phyloP scores from a whole-genome alignment of 2,797 vertebrate genomes.

The Syndactyla subalaris region DNA sequence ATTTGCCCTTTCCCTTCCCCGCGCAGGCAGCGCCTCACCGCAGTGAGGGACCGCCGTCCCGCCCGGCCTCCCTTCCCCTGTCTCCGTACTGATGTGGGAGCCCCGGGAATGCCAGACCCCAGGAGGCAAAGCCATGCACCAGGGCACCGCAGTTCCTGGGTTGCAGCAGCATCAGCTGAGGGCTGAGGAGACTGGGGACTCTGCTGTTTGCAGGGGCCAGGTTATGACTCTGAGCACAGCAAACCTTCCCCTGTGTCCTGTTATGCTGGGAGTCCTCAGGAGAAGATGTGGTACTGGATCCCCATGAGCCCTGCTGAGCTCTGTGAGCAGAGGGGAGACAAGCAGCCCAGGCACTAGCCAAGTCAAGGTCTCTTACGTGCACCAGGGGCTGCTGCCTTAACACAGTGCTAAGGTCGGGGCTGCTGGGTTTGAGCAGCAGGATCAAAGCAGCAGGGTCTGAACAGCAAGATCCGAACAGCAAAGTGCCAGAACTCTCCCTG shows the following conservation, averaged over 20 bases:
- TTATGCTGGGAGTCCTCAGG: background rate
- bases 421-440: background rate
- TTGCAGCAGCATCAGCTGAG: background rate
- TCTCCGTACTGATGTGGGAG: background rate
- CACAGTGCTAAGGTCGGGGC: background rate
- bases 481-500: background rate
- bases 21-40: background rate
- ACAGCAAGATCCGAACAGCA: background rate
- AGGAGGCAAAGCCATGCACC: background rate
- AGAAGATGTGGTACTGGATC: background rate
- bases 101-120: background rate
- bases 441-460: background rate
- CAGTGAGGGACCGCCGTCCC: background rate
- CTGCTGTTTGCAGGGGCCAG: background rate
- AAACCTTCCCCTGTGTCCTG: background rate
- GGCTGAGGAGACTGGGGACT: fast-evolving
- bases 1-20: background rate
- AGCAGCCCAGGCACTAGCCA: background rate
- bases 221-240: background rate
- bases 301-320: background rate
- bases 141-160: background rate
- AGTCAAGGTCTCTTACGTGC: background rate
- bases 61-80: fast-evolving
- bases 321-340: background rate
- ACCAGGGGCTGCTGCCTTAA: background rate